Percentiles rank a stretch among this genome's conserved stretches.
Conservation (phyloP, 2,888 invertebrate genomes). For the Bibio marci region DNA sequence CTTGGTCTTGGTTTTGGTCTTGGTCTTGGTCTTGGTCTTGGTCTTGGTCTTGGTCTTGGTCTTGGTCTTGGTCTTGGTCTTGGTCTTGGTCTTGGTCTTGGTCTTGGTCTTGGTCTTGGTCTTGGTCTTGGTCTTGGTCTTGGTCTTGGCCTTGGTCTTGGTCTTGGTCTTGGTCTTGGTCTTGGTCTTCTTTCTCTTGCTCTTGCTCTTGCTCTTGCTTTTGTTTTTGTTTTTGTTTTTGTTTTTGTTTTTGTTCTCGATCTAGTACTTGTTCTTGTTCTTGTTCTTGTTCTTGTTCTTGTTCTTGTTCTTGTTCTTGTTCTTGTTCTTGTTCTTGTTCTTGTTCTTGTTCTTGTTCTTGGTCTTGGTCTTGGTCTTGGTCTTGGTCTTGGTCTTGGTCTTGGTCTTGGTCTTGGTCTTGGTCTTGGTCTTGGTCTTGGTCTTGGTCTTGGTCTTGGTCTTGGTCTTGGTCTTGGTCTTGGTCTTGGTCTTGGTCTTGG, state of each 20-base stretch:
- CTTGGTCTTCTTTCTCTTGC: slow-evolving; percentile 17
- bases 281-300: slow-evolving; percentile 11
- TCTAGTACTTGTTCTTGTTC: neutral
- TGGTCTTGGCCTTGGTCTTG: too few relatives aligned
- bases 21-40: too few relatives aligned
- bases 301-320: neutral
- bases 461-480: slow-evolving; percentile 12
- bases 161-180: too few relatives aligned
- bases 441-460: neutral
- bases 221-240: neutral
- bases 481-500: neutral
- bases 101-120: too few relatives aligned
- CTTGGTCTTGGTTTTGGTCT: too few relatives aligned
- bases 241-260: neutral
- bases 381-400: neutral
- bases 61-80: too few relatives aligned
- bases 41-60: too few relatives aligned
- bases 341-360: slow-evolving; percentile 12
- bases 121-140: too few relatives aligned
- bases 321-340: neutral
- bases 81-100: too few relatives aligned
- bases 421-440: neutral
- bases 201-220: neutral
- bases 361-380: neutral
- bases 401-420: slow-evolving; percentile 12